A percentile compares a stretch with the other conserved stretches of the same genome.
phyloP scores from a whole-genome alignment of 2,888 invertebrate species.

The Allygus modestus region DNA sequence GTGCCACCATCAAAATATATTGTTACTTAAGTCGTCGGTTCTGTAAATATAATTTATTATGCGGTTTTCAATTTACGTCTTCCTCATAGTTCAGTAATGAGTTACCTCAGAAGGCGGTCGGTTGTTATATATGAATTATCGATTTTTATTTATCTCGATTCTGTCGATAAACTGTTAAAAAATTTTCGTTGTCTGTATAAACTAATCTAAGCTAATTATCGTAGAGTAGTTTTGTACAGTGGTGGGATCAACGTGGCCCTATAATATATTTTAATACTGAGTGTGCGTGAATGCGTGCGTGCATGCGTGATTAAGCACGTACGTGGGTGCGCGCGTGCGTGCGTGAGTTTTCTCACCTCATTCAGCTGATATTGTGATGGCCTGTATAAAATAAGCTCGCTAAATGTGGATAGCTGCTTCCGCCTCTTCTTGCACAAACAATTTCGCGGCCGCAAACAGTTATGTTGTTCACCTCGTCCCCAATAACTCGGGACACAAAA shows the following conservation, averaged over 20 bases:
- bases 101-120: conserved; percentile 38
- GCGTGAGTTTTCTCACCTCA: conserved; percentile 63
- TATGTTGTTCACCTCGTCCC: not conserved
- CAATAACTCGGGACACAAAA: not conserved
- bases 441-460: conserved; percentile 55
- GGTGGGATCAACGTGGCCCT: conserved; percentile 59
- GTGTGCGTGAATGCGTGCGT: conserved; percentile 57
- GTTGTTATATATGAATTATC: conserved; percentile 35
- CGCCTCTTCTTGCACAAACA: conserved; percentile 61
- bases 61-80: conserved; percentile 58
- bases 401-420: conserved; percentile 60
- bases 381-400: conserved; percentile 63
- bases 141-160: conserved; percentile 29
- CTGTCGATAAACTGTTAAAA: not conserved
- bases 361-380: conserved; percentile 65
- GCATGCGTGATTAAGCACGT: conserved; percentile 51
- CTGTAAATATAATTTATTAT: conserved; percentile 50
- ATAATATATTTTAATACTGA: conserved; percentile 57
- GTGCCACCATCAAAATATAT: conserved; percentile 40
- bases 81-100: conserved; percentile 57
- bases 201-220: conserved; percentile 29
- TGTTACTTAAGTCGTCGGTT: conserved; percentile 10
- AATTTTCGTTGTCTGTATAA: conserved; percentile 30
- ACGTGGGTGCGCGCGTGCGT: conserved; percentile 52
- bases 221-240: conserved; percentile 62